Conservation (phyloP, 2,113 vertebrate species). For the Phyllostomus discolor region DNA sequence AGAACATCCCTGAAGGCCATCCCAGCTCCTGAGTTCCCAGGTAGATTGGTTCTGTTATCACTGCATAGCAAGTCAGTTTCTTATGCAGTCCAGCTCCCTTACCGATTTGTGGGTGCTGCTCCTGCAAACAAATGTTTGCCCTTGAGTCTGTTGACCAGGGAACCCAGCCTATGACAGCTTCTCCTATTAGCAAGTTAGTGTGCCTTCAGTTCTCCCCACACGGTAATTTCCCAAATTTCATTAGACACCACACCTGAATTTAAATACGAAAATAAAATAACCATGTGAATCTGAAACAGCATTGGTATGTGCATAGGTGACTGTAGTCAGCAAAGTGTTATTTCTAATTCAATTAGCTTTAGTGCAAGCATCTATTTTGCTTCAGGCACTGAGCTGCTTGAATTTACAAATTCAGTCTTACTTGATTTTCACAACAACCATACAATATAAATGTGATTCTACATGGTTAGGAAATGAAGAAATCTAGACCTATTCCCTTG, state of each 20-base stretch:
- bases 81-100: neutral
- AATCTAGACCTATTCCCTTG: neutral
- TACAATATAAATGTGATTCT: neutral
- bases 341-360: neutral
- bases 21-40: neutral
- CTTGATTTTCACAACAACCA: neutral
- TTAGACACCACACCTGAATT: neutral
- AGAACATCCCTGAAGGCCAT: neutral
- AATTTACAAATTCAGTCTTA: neutral
- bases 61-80: neutral
- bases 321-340: neutral
- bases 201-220: neutral
- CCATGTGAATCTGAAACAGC: neutral
- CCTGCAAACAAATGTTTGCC: neutral
- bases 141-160: neutral
- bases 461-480: slow-evolving; percentile 8
- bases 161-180: neutral
- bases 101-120: neutral
- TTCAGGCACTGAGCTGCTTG: neutral
- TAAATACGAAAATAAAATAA: neutral
- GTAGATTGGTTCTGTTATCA: neutral
- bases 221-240: neutral
- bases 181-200: neutral
- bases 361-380: neutral
- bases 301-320: neutral